Conservation (phyloP, 1,140 invertebrate genomes). For the Platyscapa corneri region DNA sequence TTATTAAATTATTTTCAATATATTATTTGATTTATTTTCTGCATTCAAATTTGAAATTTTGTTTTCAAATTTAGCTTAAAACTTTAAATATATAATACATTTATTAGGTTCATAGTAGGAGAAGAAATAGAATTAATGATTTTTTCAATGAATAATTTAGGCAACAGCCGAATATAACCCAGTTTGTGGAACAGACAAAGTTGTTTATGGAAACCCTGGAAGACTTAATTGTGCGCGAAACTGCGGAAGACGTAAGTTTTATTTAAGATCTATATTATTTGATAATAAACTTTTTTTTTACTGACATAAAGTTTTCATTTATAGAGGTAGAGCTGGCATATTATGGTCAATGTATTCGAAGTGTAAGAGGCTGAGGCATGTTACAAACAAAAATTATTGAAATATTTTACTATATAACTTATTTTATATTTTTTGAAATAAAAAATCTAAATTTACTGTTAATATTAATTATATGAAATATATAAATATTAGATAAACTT, state of each 20-base stretch:
- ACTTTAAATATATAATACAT: no score
- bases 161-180: conserved; percentile 80
- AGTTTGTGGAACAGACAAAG: conserved; percentile 80
- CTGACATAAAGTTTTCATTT: neutral
- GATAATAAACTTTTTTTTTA: neutral
- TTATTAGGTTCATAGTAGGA: no score
- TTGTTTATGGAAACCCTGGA: conserved; percentile 79
- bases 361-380: neutral
- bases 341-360: neutral
- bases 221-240: conserved; percentile 76
- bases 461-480: neutral
- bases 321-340: neutral
- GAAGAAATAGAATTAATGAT: no score
- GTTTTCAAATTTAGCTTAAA: no score
- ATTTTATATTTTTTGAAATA: neutral
- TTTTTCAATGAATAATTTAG: conserved; percentile 53
- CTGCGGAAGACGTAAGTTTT: conserved; percentile 76
- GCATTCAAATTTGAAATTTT: no score
- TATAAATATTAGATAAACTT: no score
- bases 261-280: neutral
- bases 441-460: neutral
- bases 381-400: neutral
- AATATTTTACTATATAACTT: no score
- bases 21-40: no score
- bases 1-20: no score